Evolutionary conservation across 2,888 invertebrate species (phyloP), one percentile per base, ranked within the genome.

Genomic region (Clunio marinus): DNA sequence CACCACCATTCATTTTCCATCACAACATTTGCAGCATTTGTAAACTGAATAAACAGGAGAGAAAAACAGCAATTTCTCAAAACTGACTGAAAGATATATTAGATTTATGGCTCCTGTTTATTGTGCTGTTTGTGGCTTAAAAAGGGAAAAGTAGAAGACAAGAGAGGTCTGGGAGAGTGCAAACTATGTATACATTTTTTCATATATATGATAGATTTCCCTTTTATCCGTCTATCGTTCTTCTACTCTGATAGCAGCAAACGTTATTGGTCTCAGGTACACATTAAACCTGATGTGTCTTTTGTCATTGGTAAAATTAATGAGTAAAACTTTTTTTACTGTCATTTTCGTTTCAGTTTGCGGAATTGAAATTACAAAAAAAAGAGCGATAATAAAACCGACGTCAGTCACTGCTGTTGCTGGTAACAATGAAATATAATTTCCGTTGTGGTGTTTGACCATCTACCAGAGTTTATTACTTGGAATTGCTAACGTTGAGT

Each of bases 41-140:
- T 27, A 57, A n/a, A n/a, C n/a, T n/a, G n/a, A n/a, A n/a, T n/a
- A n/a, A 57, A 57, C 25, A 27, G n/a, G 24, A 35, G 60, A 45
- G 46, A 27, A 51, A 27, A 57, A 66, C 55, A 66, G 55, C 66
- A 66, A 66, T 66, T 66, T 66, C 66, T 55, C 66, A 66, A 66
- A 66, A 65, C 46, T 66, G 66, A 66, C 66, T 66, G 17, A 27
- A 55, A 55, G 51, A 57, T 57, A 57, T 57, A 25, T 57, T 57
- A 57, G 57, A 66, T 66, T 66, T 66, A 66, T 66, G 66, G 45
- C 28, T 55, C 28, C 57, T 57, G 57, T 57, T 57, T 57, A 57
- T 57, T 57, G 57, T 57, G 25, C 57, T 57, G 51, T 51, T 51
- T 4, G 51, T 51, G 17, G 51, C 51, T 51, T 51, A 8, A n/a